phyloP scores from a whole-genome alignment of 2,888 invertebrate genomes.

The Harpalus rubripes region DNA sequence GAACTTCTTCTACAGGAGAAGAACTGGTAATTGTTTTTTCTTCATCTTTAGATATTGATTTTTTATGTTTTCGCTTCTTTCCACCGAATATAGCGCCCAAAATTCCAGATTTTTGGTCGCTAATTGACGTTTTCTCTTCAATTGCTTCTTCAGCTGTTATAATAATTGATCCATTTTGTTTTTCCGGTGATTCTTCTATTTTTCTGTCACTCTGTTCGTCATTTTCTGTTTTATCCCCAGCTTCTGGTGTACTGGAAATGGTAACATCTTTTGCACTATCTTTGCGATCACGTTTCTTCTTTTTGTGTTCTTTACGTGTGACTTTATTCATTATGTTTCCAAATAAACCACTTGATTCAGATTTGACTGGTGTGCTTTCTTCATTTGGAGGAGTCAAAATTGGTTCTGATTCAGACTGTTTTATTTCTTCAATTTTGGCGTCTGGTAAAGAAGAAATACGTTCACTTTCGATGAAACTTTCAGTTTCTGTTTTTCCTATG shows the following conservation, averaged over 20 bases:
- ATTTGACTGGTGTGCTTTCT: conserved; percentile 14
- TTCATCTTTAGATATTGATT: conserved; percentile 51
- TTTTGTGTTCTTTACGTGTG: conserved; percentile 46
- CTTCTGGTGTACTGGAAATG: conserved; percentile 74
- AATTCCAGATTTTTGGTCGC: conserved; percentile 75
- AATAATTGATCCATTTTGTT: conserved; percentile 33
- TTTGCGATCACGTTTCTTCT: conserved; percentile 59
- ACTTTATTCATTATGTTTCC: conserved; percentile 54
- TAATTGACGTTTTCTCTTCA: conserved; percentile 67
- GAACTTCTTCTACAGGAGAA: not conserved
- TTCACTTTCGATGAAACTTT: conserved; percentile 54
- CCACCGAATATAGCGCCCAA: conserved; percentile 73
- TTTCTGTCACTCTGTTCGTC: conserved; percentile 2
- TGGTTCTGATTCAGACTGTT: conserved; percentile 57
- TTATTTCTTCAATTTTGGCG: conserved; percentile 4
- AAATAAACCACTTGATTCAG: conserved; percentile 57
- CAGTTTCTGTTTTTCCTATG: conserved; percentile 44
- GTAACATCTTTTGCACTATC: conserved; percentile 54
- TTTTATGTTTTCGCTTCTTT: conserved; percentile 64
- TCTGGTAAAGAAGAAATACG: conserved; percentile 39
- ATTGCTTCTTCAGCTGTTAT: conserved; percentile 69
- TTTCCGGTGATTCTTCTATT: conserved; percentile 6
- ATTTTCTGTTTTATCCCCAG: conserved; percentile 59
- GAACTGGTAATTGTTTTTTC: not conserved
- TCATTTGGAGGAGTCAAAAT: not conserved